Base-by-base conservation (phyloP, 2,113 vertebrate species). In the Strix aluco region DNA sequence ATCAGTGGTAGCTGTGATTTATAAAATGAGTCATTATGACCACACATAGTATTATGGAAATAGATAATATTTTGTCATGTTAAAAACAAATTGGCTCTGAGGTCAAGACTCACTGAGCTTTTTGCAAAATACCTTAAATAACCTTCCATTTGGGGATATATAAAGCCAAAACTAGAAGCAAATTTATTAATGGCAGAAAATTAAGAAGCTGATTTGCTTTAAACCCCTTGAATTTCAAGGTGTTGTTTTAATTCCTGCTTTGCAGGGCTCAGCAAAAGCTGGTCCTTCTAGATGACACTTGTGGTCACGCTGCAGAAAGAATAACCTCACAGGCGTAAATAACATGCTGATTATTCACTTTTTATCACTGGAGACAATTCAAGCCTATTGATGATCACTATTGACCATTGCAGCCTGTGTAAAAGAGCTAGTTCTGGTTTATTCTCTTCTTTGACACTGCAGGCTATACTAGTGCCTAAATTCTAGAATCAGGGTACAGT, bases 281-380 rank as follows among this genome's bases (percentile, higher is more conserved):
- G 67, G 32, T 85, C 61, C 72, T 96, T 97, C 81, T 71, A 57
- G 85, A 81, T 94, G 80, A 94, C 61, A 55, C 44, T 62, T 72
- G 61, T 9, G 3, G 95, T 96, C 95, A 95, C 58, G 69, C 22
- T 75, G 57, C 72, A 96, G 88, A 88, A 97, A 88, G 38, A 73
- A 78, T 82, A 87, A 97, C 91, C 94, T 97, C 85, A 46, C 23
- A 82, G 44, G 86, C 88, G 32, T 85, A 94, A 97, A 73, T 63
- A 96, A 94, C 49, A 87, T 85, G 91, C 94, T 97, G 92, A 97
- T 95, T 88, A 83, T 88, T 96, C 93, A 77, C 20, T 94, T 97
- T 96, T 88, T 75, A 91, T 47, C 88, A 92, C 46, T 34, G 62
- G 67, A 97, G 90, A 91, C 67, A 92, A 95, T 80, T 88, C 63